Percentiles rank a stretch among this genome's conserved stretches.
phyloP scores from a whole-genome alignment of 30 jellyfish, hydroid and myxozoan species.

The Hydractinia echinata region DNA sequence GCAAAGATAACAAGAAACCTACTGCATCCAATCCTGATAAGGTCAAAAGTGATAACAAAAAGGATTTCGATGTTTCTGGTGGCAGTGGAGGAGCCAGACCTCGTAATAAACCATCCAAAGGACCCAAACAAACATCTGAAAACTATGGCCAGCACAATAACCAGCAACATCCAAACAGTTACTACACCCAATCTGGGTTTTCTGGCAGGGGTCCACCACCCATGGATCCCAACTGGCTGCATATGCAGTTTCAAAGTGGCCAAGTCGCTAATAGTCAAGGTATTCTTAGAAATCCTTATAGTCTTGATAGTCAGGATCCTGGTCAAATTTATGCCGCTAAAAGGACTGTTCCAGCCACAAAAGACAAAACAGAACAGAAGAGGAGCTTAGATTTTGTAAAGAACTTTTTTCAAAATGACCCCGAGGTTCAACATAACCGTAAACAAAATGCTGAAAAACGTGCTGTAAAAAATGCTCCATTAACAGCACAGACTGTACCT shows the following conservation, averaged over 20 bases:
- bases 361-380: slow-evolving; percentile 31
- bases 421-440: slow-evolving; percentile 37
- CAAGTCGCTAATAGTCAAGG: slow-evolving; percentile 15
- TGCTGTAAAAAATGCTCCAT: slow-evolving; percentile 8
- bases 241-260: slow-evolving; percentile 14
- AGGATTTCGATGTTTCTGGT: neutral
- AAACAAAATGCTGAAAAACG: slow-evolving; percentile 18
- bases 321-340: neutral
- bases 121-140: neutral
- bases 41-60: neutral
- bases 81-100: slow-evolving; percentile 19
- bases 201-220: slow-evolving; percentile 21
- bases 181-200: neutral
- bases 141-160: slow-evolving; percentile 4
- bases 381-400: slow-evolving; percentile 43
- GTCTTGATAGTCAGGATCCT: neutral
- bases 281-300: slow-evolving; percentile 37
- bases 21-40: neutral
- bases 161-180: neutral
- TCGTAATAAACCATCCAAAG: neutral
- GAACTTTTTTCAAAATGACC: slow-evolving; percentile 34
- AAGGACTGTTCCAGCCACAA: neutral
- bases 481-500: neutral
- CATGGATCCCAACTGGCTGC: slow-evolving; percentile 25
- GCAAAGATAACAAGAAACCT: neutral